Percentiles rank a stretch among this genome's conserved stretches.
These are phyloP conservation scores for Cherax quadricarinatus DNA, from an alignment of 1,140 invertebrate genomes.

Conservation along the genomic window DNA sequence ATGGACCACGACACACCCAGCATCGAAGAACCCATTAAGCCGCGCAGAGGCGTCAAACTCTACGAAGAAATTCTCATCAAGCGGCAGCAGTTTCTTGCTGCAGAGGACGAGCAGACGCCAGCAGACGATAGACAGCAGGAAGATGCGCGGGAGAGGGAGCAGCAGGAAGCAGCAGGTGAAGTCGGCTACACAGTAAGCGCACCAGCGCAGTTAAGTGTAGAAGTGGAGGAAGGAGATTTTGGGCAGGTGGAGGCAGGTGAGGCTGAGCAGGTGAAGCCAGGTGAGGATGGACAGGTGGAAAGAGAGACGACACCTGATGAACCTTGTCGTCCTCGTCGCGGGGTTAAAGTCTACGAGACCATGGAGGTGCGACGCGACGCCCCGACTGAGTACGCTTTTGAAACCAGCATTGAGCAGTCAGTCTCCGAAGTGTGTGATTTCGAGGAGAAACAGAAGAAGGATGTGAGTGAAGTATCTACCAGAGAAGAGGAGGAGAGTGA, in stretches of 20 bases:
- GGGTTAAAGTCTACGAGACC: constrained; percentile 44
- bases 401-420: constrained; percentile 5
- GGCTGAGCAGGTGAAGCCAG: background rate
- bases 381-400: constrained; percentile 1
- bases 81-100: background rate
- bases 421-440: background rate
- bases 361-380: background rate
- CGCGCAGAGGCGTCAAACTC: constrained; percentile 65
- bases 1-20: background rate
- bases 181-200: no score
- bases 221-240: background rate
- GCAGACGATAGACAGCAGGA: background rate
- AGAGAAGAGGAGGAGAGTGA: background rate
- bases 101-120: background rate
- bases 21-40: constrained; percentile 41
- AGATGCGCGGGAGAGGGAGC: background rate
- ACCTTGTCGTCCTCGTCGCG: constrained; percentile 49
- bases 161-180: background rate
- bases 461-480: no score
- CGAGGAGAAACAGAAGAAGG: background rate
- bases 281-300: constrained; percentile 4
- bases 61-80: constrained; percentile 61
- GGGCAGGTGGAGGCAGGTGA: constrained; percentile 5
- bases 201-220: background rate
- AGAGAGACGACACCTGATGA: background rate